Percentiles rank a stretch among this genome's conserved stretches.
Evolutionary conservation across 2,113 vertebrate species (phyloP).

Genomic region (Pampusana beccarii): DNA sequence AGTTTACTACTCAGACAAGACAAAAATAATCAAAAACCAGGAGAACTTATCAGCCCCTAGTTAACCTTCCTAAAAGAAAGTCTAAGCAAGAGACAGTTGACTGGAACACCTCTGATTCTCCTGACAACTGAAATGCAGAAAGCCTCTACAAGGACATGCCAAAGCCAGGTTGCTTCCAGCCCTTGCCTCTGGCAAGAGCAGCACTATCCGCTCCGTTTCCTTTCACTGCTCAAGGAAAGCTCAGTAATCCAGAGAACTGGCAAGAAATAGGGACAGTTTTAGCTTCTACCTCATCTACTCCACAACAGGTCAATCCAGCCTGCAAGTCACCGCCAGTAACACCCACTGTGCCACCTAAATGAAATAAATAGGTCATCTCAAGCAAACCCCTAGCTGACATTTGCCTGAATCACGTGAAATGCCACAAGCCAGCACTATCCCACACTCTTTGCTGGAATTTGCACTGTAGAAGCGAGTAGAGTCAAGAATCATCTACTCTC

Average conservation of each 20-base stretch:
- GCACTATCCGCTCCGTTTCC: not conserved
- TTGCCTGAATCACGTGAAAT: not conserved
- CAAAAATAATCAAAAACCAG: not conserved
- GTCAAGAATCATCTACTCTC: not conserved
- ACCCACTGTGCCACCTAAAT: accelerated
- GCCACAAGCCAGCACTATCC: not conserved
- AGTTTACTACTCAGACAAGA: not conserved
- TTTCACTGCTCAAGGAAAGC: not conserved
- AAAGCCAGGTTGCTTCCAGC: not conserved
- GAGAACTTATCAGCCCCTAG: not conserved
- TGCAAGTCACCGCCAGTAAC: not conserved
- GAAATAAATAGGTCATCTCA: not conserved
- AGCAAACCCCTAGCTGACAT: not conserved
- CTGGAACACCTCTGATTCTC: not conserved
- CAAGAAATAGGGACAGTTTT: not conserved
- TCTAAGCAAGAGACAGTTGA: not conserved
- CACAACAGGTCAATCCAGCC: not conserved
- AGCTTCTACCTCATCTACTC: not conserved
- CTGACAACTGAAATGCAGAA: not conserved
- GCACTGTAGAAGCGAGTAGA: not conserved
- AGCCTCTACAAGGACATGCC: not conserved
- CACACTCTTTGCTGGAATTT: not conserved
- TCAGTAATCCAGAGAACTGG: not conserved
- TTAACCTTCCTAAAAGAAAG: not conserved
- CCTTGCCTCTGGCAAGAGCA: not conserved